phyloP scores from a whole-genome alignment of 2,113 vertebrate species.

The Pampusana beccarii region DNA sequence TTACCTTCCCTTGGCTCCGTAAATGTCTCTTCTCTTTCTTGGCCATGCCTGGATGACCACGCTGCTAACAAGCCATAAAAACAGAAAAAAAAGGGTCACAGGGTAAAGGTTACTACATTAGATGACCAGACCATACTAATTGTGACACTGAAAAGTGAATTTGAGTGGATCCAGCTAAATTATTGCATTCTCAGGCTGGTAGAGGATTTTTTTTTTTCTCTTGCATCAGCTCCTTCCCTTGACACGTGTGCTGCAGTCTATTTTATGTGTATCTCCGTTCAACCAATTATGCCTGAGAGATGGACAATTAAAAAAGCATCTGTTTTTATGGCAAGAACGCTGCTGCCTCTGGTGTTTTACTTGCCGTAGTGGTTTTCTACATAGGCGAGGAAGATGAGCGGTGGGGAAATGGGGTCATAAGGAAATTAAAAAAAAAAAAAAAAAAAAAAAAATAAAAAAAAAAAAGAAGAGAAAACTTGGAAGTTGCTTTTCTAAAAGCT shows the following conservation, averaged over 20 bases:
- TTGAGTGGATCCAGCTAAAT: not conserved
- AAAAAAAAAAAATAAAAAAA: not conserved
- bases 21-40: not conserved
- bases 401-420: not conserved
- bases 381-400: not conserved
- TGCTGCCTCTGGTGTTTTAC: conserved; percentile 14
- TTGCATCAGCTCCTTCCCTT: not conserved
- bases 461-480: not conserved
- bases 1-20: fast-evolving
- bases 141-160: not conserved
- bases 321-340: not conserved
- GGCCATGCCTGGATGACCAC: not conserved
- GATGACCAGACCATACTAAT: not conserved
- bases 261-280: not conserved
- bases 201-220: not conserved
- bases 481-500: not conserved
- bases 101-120: not conserved
- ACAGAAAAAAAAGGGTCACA: not conserved
- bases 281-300: conserved; percentile 47
- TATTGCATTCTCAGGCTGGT: not conserved
- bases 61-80: not conserved
- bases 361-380: not conserved
- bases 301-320: conserved; percentile 52
- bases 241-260: not conserved
- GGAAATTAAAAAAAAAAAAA: not conserved